Percentiles rank a stretch among this genome's conserved stretches.
Conservation (phyloP, 2,888 invertebrate species). For the Gymnosoma rotundatum region DNA sequence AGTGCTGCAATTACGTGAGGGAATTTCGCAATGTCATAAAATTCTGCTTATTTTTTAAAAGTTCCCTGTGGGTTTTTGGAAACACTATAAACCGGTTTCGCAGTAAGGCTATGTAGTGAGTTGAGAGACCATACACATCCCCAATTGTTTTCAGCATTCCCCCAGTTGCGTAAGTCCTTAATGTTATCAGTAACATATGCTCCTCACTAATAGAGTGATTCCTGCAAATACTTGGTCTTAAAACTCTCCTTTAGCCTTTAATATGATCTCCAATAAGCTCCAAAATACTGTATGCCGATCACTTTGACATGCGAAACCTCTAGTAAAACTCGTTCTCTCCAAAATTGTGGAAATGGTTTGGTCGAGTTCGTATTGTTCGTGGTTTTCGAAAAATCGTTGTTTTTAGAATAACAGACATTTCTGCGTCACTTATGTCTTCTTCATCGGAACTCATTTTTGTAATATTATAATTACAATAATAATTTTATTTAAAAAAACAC, state of each 20-base stretch:
- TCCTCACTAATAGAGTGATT: slow-evolving; percentile 24
- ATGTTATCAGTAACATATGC: slow-evolving; percentile 18
- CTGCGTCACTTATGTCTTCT: neutral
- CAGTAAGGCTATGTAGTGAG: slow-evolving; percentile 33
- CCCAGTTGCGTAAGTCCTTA: slow-evolving; percentile 40
- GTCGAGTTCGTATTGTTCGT: neutral
- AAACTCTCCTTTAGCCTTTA: too few species aligned
- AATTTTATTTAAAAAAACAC: too few species aligned
- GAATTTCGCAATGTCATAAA: slow-evolving; percentile 28
- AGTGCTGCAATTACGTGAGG: slow-evolving; percentile 47
- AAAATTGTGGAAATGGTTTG: neutral
- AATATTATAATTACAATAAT: too few species aligned
- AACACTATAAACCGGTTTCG: neutral
- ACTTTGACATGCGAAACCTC: neutral
- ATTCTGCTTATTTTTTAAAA: neutral
- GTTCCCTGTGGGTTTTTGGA: too few species aligned
- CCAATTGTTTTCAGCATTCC: slow-evolving; percentile 28
- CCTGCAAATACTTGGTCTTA: too few species aligned
- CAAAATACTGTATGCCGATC: too few species aligned
- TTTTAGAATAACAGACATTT: neutral
- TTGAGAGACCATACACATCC: neutral
- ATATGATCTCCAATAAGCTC: too few species aligned
- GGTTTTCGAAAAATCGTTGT: neutral
- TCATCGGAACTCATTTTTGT: too few species aligned
- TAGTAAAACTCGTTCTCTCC: too few species aligned